Evolutionary conservation across 1,140 invertebrate species (phyloP).

Genomic region (Philotrypesis tridentata): DNA sequence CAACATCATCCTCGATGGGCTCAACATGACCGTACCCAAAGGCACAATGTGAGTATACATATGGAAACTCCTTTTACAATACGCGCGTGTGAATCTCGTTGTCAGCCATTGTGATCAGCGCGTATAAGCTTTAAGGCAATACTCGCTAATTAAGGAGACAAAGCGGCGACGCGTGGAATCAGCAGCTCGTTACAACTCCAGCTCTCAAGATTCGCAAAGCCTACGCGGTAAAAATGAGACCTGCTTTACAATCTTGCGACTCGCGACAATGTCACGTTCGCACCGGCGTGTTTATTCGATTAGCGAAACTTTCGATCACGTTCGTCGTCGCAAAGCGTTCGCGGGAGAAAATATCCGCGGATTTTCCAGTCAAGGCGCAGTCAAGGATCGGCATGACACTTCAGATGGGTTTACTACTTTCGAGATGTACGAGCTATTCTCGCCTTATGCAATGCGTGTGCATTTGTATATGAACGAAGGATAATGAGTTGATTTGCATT

Average conservation of each 20-base stretch:
- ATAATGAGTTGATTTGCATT: neutral
- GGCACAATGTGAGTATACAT: constrained; percentile 87
- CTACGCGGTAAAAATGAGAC: neutral
- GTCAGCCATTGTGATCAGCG: no score
- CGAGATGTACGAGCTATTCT: neutral
- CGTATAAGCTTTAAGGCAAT: no score
- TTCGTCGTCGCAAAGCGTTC: neutral
- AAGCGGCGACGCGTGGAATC: no score
- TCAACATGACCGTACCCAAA: constrained; percentile 93
- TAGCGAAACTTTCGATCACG: neutral
- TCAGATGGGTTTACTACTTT: neutral
- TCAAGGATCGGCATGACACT: neutral
- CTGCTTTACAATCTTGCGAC: neutral
- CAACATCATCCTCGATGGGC: constrained; percentile 88
- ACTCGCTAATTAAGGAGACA: no score
- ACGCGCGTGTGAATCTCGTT: no score
- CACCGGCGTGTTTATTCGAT: neutral
- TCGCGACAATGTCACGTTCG: neutral
- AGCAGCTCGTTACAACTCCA: no score
- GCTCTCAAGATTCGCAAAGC: neutral
- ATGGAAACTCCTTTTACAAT: neutral
- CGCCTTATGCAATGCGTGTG: neutral
- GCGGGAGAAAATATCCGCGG: neutral
- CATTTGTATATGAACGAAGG: no score
- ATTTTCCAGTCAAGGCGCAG: neutral